Evolutionary conservation across 2,888 invertebrate genomes (phyloP), one percentile per base, ranked within the genome.

Genomic region (Halictus ligatus): DNA sequence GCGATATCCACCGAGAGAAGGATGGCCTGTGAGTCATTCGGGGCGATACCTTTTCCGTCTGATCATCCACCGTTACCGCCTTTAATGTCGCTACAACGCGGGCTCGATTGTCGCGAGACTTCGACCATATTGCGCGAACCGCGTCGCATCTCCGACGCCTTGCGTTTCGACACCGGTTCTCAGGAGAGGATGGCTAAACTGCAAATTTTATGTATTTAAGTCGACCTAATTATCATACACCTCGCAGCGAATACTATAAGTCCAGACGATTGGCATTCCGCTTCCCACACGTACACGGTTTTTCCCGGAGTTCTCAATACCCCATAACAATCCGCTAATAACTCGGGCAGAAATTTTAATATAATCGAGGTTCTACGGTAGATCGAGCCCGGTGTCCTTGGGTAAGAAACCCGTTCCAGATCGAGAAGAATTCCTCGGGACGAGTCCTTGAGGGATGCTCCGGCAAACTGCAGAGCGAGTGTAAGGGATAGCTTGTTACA

Each of bases 1-100:
- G 54, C 54, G 71, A 72, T 72, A 35, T 21, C 10, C 69, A 29
- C 12, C 18, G 67, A 69, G 60, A 76, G 73, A 73, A 64, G 81
- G 40, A 43, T 21, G 29, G 64, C 46, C n/a, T 81, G 80, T 85
- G 90, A 91, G 81, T 90, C 88, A 90, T 81, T 88, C 85, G 80
- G 50, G 79, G 72, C 80, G 60, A 83, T 83, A 81, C 84, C 84
- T 84, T 81, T 83, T 86, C 87, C 84, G 80, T 81, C 78, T 75
- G 75, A 81, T 75, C 84, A 78, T 85, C 77, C 81, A 72, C 79
- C 76, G 82, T 86, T 81, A 81, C 78, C 46, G 54, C 83, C 76
- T 86, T 82, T 86, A 82, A 83, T 72, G 82, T 85, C 85, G 48
- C 69, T 50, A 60, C 48, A 69, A 25, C 6, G 25, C 25, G 12